Conservation (phyloP, 2,888 invertebrate genomes). For the Metallyticus violacea region DNA sequence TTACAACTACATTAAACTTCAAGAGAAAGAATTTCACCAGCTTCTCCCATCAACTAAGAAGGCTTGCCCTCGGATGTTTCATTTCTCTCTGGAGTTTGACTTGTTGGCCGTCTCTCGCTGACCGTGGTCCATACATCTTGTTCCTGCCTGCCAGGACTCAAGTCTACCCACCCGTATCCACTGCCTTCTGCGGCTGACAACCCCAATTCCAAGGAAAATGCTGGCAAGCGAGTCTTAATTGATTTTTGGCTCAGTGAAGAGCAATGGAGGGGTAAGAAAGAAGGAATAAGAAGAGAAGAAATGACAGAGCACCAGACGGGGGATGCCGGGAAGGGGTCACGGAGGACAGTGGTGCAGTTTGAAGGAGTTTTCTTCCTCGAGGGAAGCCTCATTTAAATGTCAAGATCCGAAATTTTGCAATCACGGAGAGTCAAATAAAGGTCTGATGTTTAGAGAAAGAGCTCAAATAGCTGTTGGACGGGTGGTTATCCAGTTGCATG, state of each 20-base stretch:
- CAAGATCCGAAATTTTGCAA: background rate
- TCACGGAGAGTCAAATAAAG: background rate
- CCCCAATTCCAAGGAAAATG: slow-evolving; percentile 14
- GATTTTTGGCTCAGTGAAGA: slow-evolving; percentile 17
- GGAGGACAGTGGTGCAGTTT: background rate
- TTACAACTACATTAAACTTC: background rate
- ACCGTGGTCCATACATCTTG: slow-evolving; percentile 15
- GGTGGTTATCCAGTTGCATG: background rate
- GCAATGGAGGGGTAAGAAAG: slow-evolving; percentile 9
- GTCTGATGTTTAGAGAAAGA: background rate
- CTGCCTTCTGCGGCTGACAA: slow-evolving; percentile 11
- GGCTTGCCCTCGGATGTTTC: background rate
- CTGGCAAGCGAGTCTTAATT: slow-evolving; percentile 1
- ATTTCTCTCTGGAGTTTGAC: background rate
- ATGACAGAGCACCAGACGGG: background rate
- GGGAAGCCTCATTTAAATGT: slow-evolving; percentile 6
- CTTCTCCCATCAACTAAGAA: background rate
- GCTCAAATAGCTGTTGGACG: background rate
- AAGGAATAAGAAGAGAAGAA: background rate
- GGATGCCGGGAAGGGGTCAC: background rate
- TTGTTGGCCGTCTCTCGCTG: background rate
- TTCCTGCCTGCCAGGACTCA: slow-evolving; percentile 1
- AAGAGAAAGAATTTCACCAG: background rate
- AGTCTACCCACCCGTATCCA: background rate
- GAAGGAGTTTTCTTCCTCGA: background rate